These are phyloP conservation scores for Callopanchax toddi DNA, from an alignment of 2,113 vertebrate species.

Conservation along the genomic window DNA sequence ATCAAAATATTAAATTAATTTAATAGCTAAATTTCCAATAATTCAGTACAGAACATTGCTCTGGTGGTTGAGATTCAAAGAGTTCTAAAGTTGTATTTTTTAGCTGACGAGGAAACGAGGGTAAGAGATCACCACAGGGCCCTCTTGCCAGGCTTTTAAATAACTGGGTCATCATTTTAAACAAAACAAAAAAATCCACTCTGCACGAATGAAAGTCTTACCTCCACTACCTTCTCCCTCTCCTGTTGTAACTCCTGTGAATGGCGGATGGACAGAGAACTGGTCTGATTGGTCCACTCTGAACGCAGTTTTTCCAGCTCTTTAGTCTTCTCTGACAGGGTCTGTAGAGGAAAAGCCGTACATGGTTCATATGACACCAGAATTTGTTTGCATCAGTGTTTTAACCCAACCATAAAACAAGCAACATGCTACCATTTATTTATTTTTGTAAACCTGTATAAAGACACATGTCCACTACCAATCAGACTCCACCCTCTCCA, in stretches of 20 bases:
- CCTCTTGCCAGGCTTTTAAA: neutral
- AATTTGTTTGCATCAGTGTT: too few relatives aligned
- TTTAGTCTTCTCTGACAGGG: constrained; percentile 85
- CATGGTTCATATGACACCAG: neutral
- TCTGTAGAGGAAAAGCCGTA: constrained; percentile 64
- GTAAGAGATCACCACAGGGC: neutral
- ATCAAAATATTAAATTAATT: too few relatives aligned
- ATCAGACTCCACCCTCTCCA: too few relatives aligned
- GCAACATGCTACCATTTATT: too few relatives aligned
- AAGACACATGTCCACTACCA: too few relatives aligned
- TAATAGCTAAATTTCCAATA: too few relatives aligned
- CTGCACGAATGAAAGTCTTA: constrained; percentile 11
- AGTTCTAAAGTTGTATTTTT: too few relatives aligned
- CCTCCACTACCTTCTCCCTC: constrained; percentile 81
- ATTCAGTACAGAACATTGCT: too few relatives aligned
- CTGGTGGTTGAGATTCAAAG: too few relatives aligned
- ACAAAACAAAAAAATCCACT: neutral
- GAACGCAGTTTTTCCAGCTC: constrained; percentile 87
- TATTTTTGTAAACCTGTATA: too few relatives aligned
- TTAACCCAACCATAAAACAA: too few relatives aligned
- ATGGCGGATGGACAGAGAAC: constrained; percentile 82
- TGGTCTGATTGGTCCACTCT: constrained; percentile 84
- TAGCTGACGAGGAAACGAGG: neutral
- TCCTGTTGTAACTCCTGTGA: constrained; percentile 85
- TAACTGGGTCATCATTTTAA: neutral